Conservation (phyloP, 2,888 invertebrate species). For the Auanema sp. region DNA sequence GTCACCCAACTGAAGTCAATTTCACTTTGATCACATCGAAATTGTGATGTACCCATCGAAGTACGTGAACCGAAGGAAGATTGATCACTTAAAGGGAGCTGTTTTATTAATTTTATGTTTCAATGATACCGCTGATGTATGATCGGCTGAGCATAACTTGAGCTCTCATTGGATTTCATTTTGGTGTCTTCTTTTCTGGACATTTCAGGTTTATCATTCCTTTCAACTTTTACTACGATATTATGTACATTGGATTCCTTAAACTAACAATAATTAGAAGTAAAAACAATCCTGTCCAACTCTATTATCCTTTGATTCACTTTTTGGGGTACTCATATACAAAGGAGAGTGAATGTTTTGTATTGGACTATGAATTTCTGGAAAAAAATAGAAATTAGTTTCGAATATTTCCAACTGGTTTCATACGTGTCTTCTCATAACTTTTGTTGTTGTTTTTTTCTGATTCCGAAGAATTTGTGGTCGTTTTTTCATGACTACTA, state of each 20-base stretch:
- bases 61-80: conserved; percentile 28
- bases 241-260: conserved; percentile 26
- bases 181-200: neutral
- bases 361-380: neutral
- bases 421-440: no score
- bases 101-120: neutral
- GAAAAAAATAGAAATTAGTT: neutral
- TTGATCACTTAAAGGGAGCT: conserved; percentile 13
- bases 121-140: conserved; percentile 13
- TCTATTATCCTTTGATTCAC: no score
- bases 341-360: neutral
- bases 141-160: conserved; percentile 37
- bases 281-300: neutral
- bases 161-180: conserved; percentile 7
- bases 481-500: no score
- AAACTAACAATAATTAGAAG: no score
- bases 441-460: no score
- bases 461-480: no score
- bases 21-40: conserved; percentile 42
- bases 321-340: no score
- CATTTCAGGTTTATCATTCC: conserved; percentile 33
- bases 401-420: neutral
- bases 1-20: conserved; percentile 45
- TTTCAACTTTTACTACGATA: conserved; percentile 39
- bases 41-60: conserved; percentile 36